Base-by-base conservation (phyloP, 2,113 vertebrate species). In the Elachura formosa region DNA sequence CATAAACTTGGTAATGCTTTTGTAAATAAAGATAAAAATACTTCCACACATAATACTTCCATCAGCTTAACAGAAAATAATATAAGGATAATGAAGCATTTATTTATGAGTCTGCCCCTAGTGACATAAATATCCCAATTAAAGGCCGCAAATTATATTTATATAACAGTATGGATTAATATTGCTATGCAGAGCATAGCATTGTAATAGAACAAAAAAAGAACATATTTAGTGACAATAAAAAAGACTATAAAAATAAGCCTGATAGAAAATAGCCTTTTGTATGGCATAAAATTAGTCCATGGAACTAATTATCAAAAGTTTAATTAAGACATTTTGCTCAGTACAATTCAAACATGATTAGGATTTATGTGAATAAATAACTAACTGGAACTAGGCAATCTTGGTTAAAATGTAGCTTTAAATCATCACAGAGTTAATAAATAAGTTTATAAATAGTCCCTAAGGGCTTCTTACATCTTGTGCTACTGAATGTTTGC, bases 341-440 rank as follows among this genome's bases (percentile, higher is more conserved):
- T 86, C 20, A 67, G 25, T 61, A 81, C 24, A 71, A 84, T 93
- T 81, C 40, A 82, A 84, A 72, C 10, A 63, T 45, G 56, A 82
- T 93, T 93, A 68, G 56, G 61, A 84, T 84, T 96, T 85, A 83
- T 82, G 79, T 74, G 59, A 68, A 82, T 76, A 87, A 92, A 67
- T 84, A 93, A 68, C 43, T 63, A 85, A 66, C 52, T 74, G 61
- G 31, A 89, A 75, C 48, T 63, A 64, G 40, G n/a, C 20, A 87
- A 84, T 61, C 58, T 84, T 72, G 28, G 40, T 93, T 89, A 84
- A 90, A 93, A 71, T 78, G 55, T 46, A 15, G 23, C 36, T 79
- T 75, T 71, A 89, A 79, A 55, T 31, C 62, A 69, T 41, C n/a
- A 31, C 12, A n/a, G 59, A 75, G n/a, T 87, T 85, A 94, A 87